phyloP scores from a whole-genome alignment of 2,797 vertebrate species.

The Takifugu rubripes region DNA sequence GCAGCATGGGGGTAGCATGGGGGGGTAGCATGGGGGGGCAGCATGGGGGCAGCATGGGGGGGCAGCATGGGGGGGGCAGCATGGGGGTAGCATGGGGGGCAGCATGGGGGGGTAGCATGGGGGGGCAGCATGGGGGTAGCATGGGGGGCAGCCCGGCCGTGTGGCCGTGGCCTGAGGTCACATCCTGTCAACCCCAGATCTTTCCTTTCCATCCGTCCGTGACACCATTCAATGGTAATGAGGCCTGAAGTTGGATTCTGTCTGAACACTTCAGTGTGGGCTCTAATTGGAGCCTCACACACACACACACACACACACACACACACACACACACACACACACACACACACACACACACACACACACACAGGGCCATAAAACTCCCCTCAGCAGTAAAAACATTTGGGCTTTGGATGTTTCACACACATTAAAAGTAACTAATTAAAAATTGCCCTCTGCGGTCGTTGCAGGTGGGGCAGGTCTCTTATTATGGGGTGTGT shows the following conservation, averaged over 20 bases:
- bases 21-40: too few species aligned
- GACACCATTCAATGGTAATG: constrained; percentile 54
- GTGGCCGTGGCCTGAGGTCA: constrained; percentile 41
- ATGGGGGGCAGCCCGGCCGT: too few species aligned
- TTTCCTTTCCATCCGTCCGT: constrained; percentile 35
- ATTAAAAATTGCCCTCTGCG: constrained; percentile 14
- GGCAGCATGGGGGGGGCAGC: too few species aligned
- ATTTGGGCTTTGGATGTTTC: constrained; percentile 22
- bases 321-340: too few species aligned
- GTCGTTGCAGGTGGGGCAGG: not conserved
- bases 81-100: too few species aligned
- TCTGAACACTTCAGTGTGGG: constrained; percentile 8
- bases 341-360: too few species aligned
- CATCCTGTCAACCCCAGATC: constrained; percentile 24
- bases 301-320: too few species aligned
- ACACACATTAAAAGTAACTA: constrained; percentile 13
- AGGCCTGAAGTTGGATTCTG: constrained; percentile 37
- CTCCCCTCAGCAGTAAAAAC: constrained; percentile 10
- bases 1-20: too few species aligned
- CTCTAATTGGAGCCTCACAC: constrained; percentile 35
- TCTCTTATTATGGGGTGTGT: constrained; percentile 36
- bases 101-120: too few species aligned
- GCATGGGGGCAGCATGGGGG: too few species aligned
- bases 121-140: too few species aligned
- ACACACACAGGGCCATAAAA: constrained; percentile 5